A percentile compares a stretch with the other conserved stretches of the same genome.
phyloP scores from a whole-genome alignment of 2,797 vertebrate genomes.

The Carcharodon carcharias region DNA sequence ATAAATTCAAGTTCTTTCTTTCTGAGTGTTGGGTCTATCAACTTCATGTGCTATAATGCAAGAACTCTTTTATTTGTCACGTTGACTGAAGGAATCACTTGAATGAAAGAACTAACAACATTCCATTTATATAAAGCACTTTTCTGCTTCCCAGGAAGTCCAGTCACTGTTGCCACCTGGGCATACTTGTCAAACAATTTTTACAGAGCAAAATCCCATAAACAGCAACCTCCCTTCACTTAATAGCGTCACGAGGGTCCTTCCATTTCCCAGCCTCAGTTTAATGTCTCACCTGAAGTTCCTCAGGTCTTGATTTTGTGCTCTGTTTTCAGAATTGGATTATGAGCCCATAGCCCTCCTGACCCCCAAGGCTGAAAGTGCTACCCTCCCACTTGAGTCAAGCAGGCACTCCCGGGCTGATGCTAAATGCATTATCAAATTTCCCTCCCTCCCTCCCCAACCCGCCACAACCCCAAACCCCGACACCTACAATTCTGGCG shows the following conservation, averaged over 20 bases:
- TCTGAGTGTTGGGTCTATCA: neutral
- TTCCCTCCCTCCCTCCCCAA: neutral
- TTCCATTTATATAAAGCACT: neutral
- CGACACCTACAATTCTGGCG: neutral
- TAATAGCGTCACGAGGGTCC: neutral
- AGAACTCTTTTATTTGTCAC: neutral
- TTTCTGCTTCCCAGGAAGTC: neutral
- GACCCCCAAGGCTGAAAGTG: constrained; percentile 13
- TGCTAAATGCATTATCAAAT: neutral
- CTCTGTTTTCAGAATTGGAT: neutral
- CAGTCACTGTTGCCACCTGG: neutral
- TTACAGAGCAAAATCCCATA: neutral
- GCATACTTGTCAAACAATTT: neutral
- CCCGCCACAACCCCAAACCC: too few species aligned
- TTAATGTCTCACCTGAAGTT: neutral
- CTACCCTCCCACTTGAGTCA: neutral
- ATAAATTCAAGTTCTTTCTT: neutral
- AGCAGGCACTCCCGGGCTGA: constrained; percentile 1
- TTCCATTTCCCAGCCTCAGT: neutral
- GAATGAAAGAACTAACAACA: neutral
- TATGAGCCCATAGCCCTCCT: neutral
- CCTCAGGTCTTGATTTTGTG: neutral
- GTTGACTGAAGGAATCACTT: neutral
- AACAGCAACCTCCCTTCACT: neutral
- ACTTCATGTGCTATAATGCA: neutral